Base-by-base conservation (phyloP, 2,113 vertebrate genomes). In the Pterocles gutturalis region DNA sequence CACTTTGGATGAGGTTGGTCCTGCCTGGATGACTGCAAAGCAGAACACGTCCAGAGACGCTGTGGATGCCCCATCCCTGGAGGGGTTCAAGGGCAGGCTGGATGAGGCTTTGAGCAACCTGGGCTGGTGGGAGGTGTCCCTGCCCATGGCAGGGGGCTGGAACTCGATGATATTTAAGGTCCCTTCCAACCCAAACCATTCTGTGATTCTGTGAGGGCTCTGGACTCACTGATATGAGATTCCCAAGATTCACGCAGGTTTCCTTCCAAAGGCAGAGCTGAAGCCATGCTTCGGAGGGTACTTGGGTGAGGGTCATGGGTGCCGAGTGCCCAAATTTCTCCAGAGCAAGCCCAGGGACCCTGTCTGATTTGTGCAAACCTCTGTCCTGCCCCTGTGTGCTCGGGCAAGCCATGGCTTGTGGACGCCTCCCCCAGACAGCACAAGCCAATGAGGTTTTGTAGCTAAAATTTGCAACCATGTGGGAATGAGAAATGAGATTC, bases 221-320 rank as follows among this genome's bases (percentile, higher is more conserved):
- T 86, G 71, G 28, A 53, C n/a, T 78, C 11, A 7, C 8, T 34
- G 43, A 11, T 8, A 9, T 0, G 24, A n/a, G 28, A 26, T 7
- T 61, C 34, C 10, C 0, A 9, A 49, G 21, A 21, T 33, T 48
- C 20, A 17, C 5, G 2, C 20, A 61, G 26, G 33, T 66, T 77
- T 76, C 17, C 16, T 54, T 36, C 34, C 14, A 25, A 49, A 72
- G 28, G 33, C 34, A 72, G 71, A 67, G 53, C 77, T 55, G 31
- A 33, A 71, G 16, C 19, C 45, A 14, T 8, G 15, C 29, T 70
- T 10, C 5, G 13, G 25, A 82, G 25, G 61, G 20, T 20, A 3
- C 13, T 53, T 36, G 24, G 31, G 10, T 60, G 53, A 41, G 9
- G 33, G 9, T n/a, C 2, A 0, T 6, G 7, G 17, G 12, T 0